These are phyloP conservation scores for Oryzias sinensis DNA, from an alignment of 2,797 vertebrate species.

Conservation along the genomic window DNA sequence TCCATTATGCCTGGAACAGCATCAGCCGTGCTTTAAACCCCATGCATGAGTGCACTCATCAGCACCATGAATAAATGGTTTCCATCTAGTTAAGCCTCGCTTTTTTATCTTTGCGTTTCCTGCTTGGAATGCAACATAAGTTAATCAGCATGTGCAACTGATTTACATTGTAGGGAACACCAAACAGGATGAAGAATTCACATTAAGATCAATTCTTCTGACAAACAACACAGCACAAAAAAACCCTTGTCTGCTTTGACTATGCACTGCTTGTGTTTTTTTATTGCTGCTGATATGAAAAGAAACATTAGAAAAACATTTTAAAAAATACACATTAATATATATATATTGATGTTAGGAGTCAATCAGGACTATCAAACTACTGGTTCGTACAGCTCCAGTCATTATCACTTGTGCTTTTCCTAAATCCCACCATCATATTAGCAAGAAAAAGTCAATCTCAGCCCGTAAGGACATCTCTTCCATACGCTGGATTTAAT, in stretches of 20 bases:
- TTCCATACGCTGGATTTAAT: no score
- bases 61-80: conserved; percentile 35
- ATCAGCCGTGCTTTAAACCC: conserved; percentile 46
- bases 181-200: conserved; percentile 3
- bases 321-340: no score
- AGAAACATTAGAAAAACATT: background rate
- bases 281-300: background rate
- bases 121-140: conserved; percentile 38
- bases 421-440: no score
- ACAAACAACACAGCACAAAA: conserved; percentile 7
- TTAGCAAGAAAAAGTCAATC: no score
- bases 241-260: background rate
- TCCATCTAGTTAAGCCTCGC: conserved; percentile 44
- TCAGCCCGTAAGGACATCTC: no score
- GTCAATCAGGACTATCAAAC: no score
- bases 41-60: conserved; percentile 57
- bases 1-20: conserved; percentile 43
- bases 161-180: conserved; percentile 11
- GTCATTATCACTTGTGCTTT: no score
- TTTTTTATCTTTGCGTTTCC: conserved; percentile 40
- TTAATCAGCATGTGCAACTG: conserved; percentile 38
- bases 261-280: background rate
- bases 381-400: no score
- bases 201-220: background rate
- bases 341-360: no score